Base-by-base conservation (phyloP, 2,113 vertebrate genomes). In the Cebidichthys violaceus region DNA sequence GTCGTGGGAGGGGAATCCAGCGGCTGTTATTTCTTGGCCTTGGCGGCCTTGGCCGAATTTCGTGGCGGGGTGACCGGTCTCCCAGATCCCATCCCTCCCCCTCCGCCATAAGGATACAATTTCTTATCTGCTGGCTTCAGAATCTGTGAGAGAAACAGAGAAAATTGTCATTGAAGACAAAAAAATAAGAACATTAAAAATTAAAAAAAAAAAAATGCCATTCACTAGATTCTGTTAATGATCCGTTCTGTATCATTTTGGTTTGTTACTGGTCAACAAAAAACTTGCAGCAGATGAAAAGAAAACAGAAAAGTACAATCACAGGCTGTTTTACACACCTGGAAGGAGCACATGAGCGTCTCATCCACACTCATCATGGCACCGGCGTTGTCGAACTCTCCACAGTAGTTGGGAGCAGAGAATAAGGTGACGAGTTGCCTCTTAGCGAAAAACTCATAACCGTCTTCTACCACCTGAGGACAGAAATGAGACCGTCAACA, bases 51-150 rank as follows among this genome's bases (percentile, higher is more conserved):
- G 91, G 97, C 96, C 62, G 97, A 97, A 92, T 98, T 98, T 84
- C 97, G 96, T 1, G 98, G 98, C 0, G 98, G 98, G 50, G 97
- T 99, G 75, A 99, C 96, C 0, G 98, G 98, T 71, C 98, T 95
- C n/a, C 97, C 97, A 9, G 94, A 94, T 0, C 96, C 96, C 31
- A 97, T 91, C 75, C 93, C 96, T 71, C 96, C 97, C 37, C 96
- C 94, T 81, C 96, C 96, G 37, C 97, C 96, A 0, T 98, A 99
- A 82, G 96, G 96, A 91, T 97, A 97, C 91, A 98, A 96, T 94
- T 98, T 99, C 95, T 99, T 99, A 94, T 99, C 98, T 0, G 98
- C 98, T 24, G 98, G 97, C 90, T 99, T 99, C 90, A 99, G 94
- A 82, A 99, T 99, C 98, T 99, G 81, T 0, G 29, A 76, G 11